Conservation (phyloP, 2,888 invertebrate species). For the Gari tellinella region DNA sequence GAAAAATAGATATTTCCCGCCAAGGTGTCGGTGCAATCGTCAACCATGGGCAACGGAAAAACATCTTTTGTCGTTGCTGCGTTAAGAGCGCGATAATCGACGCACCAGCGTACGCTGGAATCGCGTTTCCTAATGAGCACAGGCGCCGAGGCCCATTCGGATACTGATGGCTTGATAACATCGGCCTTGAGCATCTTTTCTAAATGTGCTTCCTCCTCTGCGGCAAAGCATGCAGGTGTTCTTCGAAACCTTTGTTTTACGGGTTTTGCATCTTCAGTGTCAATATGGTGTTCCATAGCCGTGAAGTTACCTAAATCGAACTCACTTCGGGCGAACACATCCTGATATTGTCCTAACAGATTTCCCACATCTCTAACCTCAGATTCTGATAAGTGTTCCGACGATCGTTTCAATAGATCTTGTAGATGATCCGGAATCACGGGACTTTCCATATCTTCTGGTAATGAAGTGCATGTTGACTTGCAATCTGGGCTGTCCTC, state of each 20-base stretch:
- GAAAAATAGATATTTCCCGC: conserved; percentile 17
- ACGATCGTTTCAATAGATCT: not conserved
- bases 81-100: conserved; percentile 29
- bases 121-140: conserved; percentile 46
- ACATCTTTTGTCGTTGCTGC: conserved; percentile 32
- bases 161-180: conserved; percentile 33
- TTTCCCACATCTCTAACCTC: not conserved
- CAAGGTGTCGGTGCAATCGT: conserved; percentile 44
- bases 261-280: conserved; percentile 37
- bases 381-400: not conserved
- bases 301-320: conserved; percentile 44
- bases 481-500: too few relatives aligned
- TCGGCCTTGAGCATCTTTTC: conserved; percentile 4
- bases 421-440: conserved; percentile 15
- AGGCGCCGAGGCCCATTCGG: conserved; percentile 50
- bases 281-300: conserved; percentile 36
- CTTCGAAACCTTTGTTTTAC: conserved; percentile 41
- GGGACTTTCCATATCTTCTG: too few relatives aligned
- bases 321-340: conserved; percentile 45
- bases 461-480: too few relatives aligned
- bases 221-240: conserved; percentile 42
- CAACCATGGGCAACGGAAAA: conserved; percentile 42
- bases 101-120: conserved; percentile 9
- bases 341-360: conserved; percentile 22
- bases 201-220: conserved; percentile 4